Evolutionary conservation across 2,888 invertebrate species (phyloP), one percentile per base, ranked within the genome.

Genomic region (Dryomyza anilis): DNA sequence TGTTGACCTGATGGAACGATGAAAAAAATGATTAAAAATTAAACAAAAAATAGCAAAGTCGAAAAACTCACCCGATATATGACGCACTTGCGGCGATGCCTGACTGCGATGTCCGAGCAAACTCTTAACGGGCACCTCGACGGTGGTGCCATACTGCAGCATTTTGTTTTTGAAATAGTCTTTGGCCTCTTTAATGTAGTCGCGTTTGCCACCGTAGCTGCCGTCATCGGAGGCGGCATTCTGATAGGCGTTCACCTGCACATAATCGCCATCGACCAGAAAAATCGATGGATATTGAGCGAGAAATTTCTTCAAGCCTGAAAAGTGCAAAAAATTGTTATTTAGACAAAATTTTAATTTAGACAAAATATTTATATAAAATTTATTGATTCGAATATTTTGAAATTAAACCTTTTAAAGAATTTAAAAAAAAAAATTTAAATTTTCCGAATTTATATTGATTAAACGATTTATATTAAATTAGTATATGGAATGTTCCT

Each of bases 151-250:
- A 83, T 98, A 96, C 85, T 98, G 95, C 70, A 94, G 87, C 84
- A 99, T 89, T 86, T 98, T 97, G 80, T 92, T 90, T 63, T 94
- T 93, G 85, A 99, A 99, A 86, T 98, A 99, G 80, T 96, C 95
- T 76, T 98, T 96, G 64, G 99, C 98, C 85, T 98, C 98, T 78
- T 92, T 91, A 75, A 95, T 96, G 83, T 96, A 96, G 83, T 96
- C 94, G 74, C 93, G 89, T 78, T 91, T 91, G 72, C 90, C 89
- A 69, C 85, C 85, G 64, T 72, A 77, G 58, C 80, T 75, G 57
- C 78, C 81, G 72, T 85, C 85, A 76, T 89, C 89, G 75, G 87
- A 86, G 72, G 87, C 88, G 73, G 85, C 83, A 80, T 88, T 86
- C 84, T 91, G 90, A 85, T 91, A 92, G 74, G 91, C 90, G 84